phyloP scores from a whole-genome alignment of 2,888 invertebrate genomes.

The Xiphydria camelus region DNA sequence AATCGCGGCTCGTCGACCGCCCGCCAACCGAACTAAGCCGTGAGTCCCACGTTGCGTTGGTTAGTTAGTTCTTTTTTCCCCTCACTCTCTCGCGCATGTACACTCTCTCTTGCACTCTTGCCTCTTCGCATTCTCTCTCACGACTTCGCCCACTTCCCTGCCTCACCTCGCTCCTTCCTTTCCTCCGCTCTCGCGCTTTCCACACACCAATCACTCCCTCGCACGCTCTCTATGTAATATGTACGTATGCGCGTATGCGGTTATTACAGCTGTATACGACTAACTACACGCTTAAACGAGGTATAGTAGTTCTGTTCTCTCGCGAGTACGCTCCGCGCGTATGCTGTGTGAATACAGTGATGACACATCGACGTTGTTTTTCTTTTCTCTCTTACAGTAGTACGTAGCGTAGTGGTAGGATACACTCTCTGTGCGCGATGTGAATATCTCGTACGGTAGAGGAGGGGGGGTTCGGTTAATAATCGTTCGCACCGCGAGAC shows the following conservation, averaged over 20 bases:
- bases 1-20: conserved; percentile 39
- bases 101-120: too few species aligned
- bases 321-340: conserved; percentile 16
- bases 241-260: conserved; percentile 5
- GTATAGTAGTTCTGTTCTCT: conserved; percentile 28
- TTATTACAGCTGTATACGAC: conserved; percentile 29
- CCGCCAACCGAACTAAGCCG: conserved; percentile 31
- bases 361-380: conserved; percentile 17
- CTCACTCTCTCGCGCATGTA: too few species aligned
- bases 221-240: background rate
- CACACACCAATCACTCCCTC: background rate
- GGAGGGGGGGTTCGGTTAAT: background rate
- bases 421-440: background rate
- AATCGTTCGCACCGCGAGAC: background rate
- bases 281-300: conserved; percentile 41
- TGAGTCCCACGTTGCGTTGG: conserved; percentile 22
- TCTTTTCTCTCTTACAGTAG: background rate
- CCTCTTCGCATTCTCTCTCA: too few species aligned
- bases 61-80: conserved; percentile 17
- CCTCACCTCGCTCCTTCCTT: too few species aligned
- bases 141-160: too few species aligned
- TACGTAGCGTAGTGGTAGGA: too few species aligned
- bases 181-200: too few species aligned
- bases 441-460: background rate
- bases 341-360: conserved; percentile 26